phyloP scores from a whole-genome alignment of 2,113 vertebrate species.

The Petrocephalus zakoni region DNA sequence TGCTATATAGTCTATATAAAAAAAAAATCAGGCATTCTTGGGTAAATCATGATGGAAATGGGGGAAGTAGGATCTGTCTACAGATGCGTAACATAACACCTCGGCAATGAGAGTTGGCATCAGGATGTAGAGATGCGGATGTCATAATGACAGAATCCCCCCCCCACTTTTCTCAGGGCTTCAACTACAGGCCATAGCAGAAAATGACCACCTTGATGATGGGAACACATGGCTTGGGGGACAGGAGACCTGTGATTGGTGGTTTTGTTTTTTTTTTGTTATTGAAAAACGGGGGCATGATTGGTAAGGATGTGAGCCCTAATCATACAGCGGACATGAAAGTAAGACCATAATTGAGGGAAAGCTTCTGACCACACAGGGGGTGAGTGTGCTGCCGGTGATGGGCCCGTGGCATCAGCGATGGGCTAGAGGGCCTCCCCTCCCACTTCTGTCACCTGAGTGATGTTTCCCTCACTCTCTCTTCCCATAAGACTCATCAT shows the following conservation, averaged over 20 bases:
- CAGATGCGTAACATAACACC: neutral
- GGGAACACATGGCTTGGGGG: slow-evolving; percentile 36
- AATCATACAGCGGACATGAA: slow-evolving; percentile 55
- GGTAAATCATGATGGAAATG: neutral
- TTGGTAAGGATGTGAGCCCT: slow-evolving; percentile 50
- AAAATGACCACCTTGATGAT: slow-evolving; percentile 54
- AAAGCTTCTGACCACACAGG: slow-evolving; percentile 5
- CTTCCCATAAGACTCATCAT: neutral
- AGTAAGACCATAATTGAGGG: slow-evolving; percentile 1
- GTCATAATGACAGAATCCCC: slow-evolving; percentile 33
- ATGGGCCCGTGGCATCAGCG: neutral
- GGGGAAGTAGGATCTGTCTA: neutral
- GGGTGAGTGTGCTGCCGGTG: neutral
- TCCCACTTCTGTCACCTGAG: neutral
- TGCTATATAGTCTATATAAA: neutral
- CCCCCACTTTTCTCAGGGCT: slow-evolving; percentile 44
- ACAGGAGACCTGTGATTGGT: slow-evolving; percentile 30
- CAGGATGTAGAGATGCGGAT: slow-evolving; percentile 31
- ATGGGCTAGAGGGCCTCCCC: neutral
- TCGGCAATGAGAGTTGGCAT: slow-evolving; percentile 39
- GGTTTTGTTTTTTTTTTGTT: slow-evolving; percentile 5
- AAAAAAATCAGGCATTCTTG: neutral
- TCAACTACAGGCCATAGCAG: slow-evolving; percentile 51
- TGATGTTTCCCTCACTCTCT: neutral
- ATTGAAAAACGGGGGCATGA: slow-evolving; percentile 46